Evolutionary conservation across 2,797 vertebrate genomes (phyloP).

Genomic region (Setipinna tenuifilis): DNA sequence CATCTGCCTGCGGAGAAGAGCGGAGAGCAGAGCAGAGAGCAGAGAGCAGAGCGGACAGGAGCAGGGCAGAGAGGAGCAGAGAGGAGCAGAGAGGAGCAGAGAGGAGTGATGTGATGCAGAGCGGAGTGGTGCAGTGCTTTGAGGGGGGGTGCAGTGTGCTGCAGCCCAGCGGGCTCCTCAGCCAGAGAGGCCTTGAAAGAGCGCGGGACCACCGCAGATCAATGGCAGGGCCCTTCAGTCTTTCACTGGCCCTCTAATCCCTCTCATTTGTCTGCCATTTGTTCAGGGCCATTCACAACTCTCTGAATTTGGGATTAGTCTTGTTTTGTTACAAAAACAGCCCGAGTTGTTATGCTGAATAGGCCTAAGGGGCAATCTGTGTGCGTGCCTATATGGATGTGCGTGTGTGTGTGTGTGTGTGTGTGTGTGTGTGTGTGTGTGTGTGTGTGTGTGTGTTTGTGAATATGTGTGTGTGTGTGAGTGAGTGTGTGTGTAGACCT

Average conservation of each 20-base stretch:
- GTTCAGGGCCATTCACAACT: slow-evolving; percentile 79
- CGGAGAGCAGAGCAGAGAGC: slow-evolving; percentile 56
- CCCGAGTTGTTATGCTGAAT: slow-evolving; percentile 74
- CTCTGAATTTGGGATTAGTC: slow-evolving; percentile 80
- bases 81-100: slow-evolving; percentile 72
- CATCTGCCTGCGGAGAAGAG: slow-evolving; percentile 66
- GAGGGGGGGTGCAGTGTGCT: slow-evolving; percentile 55
- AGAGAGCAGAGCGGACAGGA: too few species aligned
- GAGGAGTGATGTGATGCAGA: slow-evolving; percentile 20
- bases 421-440: slow-evolving; percentile 17
- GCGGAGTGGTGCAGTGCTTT: not conserved
- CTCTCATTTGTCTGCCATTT: slow-evolving; percentile 80
- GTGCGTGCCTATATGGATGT: slow-evolving; percentile 37
- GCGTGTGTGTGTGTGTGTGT: not conserved
- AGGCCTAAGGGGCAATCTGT: slow-evolving; percentile 66
- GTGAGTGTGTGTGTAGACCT: not conserved
- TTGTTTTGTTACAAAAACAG: slow-evolving; percentile 84
- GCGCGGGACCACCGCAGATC: slow-evolving; percentile 80
- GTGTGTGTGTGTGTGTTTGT: not conserved
- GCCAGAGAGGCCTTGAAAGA: slow-evolving; percentile 77
- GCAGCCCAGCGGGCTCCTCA: slow-evolving; percentile 74
- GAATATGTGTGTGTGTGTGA: not conserved
- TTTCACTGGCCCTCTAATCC: slow-evolving; percentile 78
- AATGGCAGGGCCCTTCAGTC: slow-evolving; percentile 77
- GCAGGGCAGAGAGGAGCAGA: too few species aligned